Evolutionary conservation across 2,888 invertebrate species (phyloP), one percentile per base, ranked within the genome.

Genomic region (Magallana nippona): DNA sequence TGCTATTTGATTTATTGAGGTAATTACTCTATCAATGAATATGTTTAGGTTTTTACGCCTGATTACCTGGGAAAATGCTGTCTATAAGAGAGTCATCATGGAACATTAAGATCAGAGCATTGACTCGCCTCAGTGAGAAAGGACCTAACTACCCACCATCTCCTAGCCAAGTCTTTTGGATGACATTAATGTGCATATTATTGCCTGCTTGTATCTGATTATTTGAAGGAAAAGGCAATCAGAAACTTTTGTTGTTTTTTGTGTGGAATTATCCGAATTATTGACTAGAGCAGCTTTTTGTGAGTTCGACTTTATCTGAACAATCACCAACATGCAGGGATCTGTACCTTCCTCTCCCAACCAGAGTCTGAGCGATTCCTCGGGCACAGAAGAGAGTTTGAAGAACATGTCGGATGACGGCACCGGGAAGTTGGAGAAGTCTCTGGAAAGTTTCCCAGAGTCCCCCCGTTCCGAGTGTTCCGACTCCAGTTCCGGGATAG

Each of bases 1-100:
- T 55, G 10, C 44, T 58, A n/a, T 63, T 71, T 82, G 82, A 82
- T 82, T 82, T 82, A 82, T 82, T 17, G 80, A 79, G 63, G 83
- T 79, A 71, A 85, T 85, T 85, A 85, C 55, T 81, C 82, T 81
- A 71, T 85, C 79, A 83, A 83, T 83, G 71, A 83, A 80, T 77
- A 78, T 83, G 83, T 83, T 84, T 82, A 78, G 83, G 78, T 83
- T 71, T 83, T 85, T 62, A 85, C 85, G 85, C 71, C 19, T 85
- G 85, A 85, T 85, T 85, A 83, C 80, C 83, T 71, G 19, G 56
- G 55, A 80, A 83, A 83, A 79, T 80, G 82, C 57, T 78, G 83
- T 85, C 79, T 85, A 85, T 83, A 85, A 85, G 79, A 78, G 63
- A 78, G 57, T 78, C 81, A 82, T 82, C 63, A 85, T 85, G 63